Conservation (phyloP, 2,888 invertebrate genomes). For the Parnassius mnemosyne region DNA sequence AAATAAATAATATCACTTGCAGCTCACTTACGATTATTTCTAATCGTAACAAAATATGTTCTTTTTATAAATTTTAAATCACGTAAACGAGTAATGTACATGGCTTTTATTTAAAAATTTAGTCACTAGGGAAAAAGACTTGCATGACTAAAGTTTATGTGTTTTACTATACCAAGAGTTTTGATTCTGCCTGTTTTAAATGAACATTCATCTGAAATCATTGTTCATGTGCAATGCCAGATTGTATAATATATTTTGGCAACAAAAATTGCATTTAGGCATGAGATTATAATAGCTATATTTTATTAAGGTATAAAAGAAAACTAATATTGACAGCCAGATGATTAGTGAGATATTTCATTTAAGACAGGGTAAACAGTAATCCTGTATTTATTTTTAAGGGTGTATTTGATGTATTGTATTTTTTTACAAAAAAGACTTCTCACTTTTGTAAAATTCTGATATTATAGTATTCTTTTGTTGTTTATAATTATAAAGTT, state of each 20-base stretch:
- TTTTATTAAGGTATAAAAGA: constrained; percentile 1
- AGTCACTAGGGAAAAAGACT: no score
- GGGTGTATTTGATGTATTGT: constrained; percentile 3
- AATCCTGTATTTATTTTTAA: constrained; percentile 13
- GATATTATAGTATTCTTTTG: constrained; percentile 11
- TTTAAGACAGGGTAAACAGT: constrained; percentile 7
- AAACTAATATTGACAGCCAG: constrained; percentile 9
- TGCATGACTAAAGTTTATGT: no score
- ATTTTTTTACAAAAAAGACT: constrained; percentile 1
- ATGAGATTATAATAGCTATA: constrained; percentile 18
- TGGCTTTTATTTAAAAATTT: no score
- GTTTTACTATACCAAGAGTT: no score
- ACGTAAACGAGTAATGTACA: no score
- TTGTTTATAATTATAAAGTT: constrained; percentile 9
- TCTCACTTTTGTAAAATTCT: constrained; percentile 8
- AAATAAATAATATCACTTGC: no score
- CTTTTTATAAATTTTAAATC: no score
- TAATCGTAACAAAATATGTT: no score
- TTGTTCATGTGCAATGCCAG: no score
- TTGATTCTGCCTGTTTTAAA: no score
- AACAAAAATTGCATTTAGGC: constrained; percentile 1
- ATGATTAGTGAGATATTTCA: constrained; percentile 19
- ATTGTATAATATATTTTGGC: neutral
- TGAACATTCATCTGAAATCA: no score
- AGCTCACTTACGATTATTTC: no score